Evolutionary conservation across 2,797 vertebrate genomes (phyloP).

Genomic region (Nannoperca australis): DNA sequence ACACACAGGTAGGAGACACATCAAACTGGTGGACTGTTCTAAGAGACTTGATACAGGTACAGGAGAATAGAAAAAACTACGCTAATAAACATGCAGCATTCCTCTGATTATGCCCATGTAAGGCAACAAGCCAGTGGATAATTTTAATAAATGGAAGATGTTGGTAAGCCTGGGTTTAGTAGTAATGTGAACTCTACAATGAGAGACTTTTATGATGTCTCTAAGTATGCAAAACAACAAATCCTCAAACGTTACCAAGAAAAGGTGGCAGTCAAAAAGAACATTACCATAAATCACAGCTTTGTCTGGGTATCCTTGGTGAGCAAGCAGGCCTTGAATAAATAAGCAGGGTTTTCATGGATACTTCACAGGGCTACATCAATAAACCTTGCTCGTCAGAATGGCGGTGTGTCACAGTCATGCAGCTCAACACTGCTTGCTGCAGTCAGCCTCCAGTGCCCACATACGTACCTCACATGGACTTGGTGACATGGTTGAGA

Average conservation of each 20-base stretch:
- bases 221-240: slow-evolving; percentile 27
- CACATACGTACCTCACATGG: neutral
- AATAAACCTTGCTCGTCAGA: slow-evolving; percentile 53
- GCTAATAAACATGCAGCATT: no score
- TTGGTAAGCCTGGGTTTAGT: no score
- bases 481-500: neutral
- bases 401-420: slow-evolving; percentile 19
- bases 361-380: slow-evolving; percentile 39
- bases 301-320: slow-evolving; percentile 13
- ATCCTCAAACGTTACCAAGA: neutral
- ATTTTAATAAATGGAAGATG: no score
- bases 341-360: slow-evolving; percentile 25
- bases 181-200: neutral
- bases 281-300: slow-evolving; percentile 50
- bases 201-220: neutral
- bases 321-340: slow-evolving; percentile 65
- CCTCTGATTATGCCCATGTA: no score
- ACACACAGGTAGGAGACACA: no score
- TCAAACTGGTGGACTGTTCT: no score
- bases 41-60: no score
- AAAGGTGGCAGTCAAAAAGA: slow-evolving; percentile 19
- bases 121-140: no score
- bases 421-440: neutral
- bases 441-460: neutral
- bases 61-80: no score